Base-by-base conservation (phyloP, 2,888 invertebrate species). In the Tholera decimalis region DNA sequence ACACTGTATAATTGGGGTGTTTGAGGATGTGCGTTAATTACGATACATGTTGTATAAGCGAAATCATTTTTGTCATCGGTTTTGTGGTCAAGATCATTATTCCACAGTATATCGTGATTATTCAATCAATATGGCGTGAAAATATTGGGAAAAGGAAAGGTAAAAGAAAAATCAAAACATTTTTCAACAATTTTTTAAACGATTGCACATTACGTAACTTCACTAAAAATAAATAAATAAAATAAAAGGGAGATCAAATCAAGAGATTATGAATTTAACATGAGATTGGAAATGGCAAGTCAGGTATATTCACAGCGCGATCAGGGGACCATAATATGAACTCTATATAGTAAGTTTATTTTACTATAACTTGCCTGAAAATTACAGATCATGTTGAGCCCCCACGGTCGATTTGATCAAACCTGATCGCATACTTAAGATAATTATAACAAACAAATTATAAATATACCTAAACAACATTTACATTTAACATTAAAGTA, bases 181-280 rank as follows among this genome's bases (percentile, higher is more conserved):
- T 49, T 67, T 63, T 39, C 0, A 49, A 55, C 6, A 22, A 8
- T 53, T 62, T 69, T 59, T 39, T 49, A 50, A 79, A 79, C 64
- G 41, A 79, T 84, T 81, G 75, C 71, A 75, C 69, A 63, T 20
- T 50, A 49, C 54, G 43, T 70, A 77, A 63, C 39, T 73, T 68
- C 65, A 76, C 49, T 67, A 63, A 69, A 77, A 61, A 77, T 70
- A 62, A 78, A 76, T 78, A 62, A 81, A 74, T 55, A 37, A 81
- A 76, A 51, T 61, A 66, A 28, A 69, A 62, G 57, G 44, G 84
- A 85, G 84, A 85, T 85, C 85, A 85, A 80, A 82, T 82, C 28
- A 79, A 79, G 76, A 77, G 63, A 79, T 79, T 62, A 73, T 50
- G 33, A 70, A 61, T 73, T 75, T 77, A 71, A 79, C 77, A 77